Evolutionary conservation across 2,113 vertebrate species (phyloP).

Genomic region (Nerophis ophidion): DNA sequence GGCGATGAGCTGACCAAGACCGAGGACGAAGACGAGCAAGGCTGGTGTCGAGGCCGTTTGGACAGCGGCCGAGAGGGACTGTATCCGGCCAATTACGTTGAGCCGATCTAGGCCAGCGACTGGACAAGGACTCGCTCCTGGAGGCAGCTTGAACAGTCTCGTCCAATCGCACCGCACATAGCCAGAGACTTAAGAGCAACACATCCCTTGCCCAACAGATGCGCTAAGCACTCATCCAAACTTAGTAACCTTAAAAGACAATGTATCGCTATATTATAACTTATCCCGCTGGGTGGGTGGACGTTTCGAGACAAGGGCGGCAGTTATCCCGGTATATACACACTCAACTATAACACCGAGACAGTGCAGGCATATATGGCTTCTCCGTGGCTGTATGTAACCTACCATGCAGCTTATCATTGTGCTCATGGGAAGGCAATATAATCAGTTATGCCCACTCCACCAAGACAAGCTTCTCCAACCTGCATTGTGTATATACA

Average conservation of each 20-base stretch:
- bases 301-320: slow-evolving; percentile 53
- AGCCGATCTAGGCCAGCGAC: slow-evolving; percentile 80
- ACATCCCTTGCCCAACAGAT: slow-evolving; percentile 69
- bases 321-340: slow-evolving; percentile 64
- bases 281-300: slow-evolving; percentile 64
- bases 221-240: slow-evolving; percentile 70
- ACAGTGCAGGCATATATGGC: slow-evolving; percentile 69
- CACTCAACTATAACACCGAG: slow-evolving; percentile 48
- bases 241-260: slow-evolving; percentile 71
- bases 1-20: slow-evolving; percentile 95
- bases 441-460: slow-evolving; percentile 54
- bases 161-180: slow-evolving; percentile 66
- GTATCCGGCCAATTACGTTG: slow-evolving; percentile 97
- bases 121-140: slow-evolving; percentile 61
- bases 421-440: slow-evolving; percentile 55
- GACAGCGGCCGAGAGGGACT: slow-evolving; percentile 90
- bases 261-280: slow-evolving; percentile 68
- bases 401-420: slow-evolving; percentile 58
- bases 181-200: slow-evolving; percentile 75
- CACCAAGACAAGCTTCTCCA: slow-evolving; percentile 60
- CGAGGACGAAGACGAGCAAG: slow-evolving; percentile 95
- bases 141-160: slow-evolving; percentile 73
- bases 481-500: slow-evolving; percentile 69
- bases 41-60: slow-evolving; percentile 97
- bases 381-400: slow-evolving; percentile 64